These are phyloP conservation scores for Vultur gryphus DNA, from an alignment of 2,797 vertebrate species.

Conservation along the genomic window DNA sequence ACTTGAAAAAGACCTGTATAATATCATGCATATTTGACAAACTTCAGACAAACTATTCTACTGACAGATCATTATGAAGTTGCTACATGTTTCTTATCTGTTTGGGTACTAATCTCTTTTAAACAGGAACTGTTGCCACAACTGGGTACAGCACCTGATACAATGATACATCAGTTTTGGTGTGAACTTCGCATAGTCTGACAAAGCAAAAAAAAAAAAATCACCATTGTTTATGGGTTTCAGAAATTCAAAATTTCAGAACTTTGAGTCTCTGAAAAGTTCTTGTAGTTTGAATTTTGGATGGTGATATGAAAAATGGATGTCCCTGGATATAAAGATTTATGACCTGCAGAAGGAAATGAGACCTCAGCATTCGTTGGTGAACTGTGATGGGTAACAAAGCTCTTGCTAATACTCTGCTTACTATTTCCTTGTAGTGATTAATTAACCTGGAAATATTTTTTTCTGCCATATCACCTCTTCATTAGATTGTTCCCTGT, in stretches of 20 bases:
- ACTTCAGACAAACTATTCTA: background rate
- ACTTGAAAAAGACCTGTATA: background rate
- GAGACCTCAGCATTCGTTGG: background rate
- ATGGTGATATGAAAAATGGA: background rate
- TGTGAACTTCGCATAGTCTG: background rate
- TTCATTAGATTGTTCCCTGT: background rate
- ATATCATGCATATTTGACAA: background rate
- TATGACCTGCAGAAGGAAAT: background rate
- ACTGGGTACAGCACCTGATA: background rate
- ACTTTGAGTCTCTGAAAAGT: background rate
- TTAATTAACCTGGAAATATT: background rate
- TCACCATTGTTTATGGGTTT: background rate
- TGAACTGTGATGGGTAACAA: background rate
- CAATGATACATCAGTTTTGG: background rate
- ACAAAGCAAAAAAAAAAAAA: background rate
- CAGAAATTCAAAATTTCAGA: background rate
- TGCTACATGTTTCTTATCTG: background rate
- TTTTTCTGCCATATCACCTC: background rate
- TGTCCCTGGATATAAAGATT: background rate
- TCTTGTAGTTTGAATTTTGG: background rate
- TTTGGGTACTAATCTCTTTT: background rate
- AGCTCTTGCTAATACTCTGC: background rate
- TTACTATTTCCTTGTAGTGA: background rate
- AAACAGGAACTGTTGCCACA: background rate
- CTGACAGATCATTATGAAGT: background rate